A percentile compares a stretch with the other conserved stretches of the same genome.
These are phyloP conservation scores for Peribatodes rhomboidaria DNA, from an alignment of 2,888 invertebrate species.

Conservation along the genomic window DNA sequence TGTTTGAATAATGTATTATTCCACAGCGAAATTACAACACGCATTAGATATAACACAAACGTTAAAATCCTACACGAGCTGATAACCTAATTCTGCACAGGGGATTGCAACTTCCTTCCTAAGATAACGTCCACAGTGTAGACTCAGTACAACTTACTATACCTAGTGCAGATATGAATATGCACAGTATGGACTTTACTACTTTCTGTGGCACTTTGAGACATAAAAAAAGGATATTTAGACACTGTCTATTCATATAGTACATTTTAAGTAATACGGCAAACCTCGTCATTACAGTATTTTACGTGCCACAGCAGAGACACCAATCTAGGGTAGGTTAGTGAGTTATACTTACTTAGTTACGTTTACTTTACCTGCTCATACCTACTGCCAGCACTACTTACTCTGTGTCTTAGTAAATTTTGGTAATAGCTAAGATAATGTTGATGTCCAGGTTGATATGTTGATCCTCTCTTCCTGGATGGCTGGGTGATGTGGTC, in stretches of 20 bases:
- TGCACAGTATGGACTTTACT: neutral
- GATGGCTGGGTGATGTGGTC: constrained; percentile 71
- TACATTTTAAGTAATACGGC: too few species aligned
- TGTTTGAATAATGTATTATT: neutral
- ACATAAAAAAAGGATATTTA: too few species aligned
- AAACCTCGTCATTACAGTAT: neutral
- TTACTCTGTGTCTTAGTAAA: constrained; percentile 11
- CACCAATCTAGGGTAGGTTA: too few species aligned
- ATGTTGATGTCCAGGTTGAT: constrained; percentile 43
- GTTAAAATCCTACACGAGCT: constrained; percentile 26
- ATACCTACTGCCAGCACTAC: neutral
- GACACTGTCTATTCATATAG: neutral
- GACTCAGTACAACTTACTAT: neutral
- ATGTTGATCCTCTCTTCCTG: constrained; percentile 71
- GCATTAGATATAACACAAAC: constrained; percentile 33
- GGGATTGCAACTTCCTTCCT: constrained; percentile 40
- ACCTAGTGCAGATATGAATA: neutral
- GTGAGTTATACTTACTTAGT: too few species aligned
- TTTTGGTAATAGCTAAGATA: constrained; percentile 27
- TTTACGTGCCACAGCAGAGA: too few species aligned
- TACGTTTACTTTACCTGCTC: neutral
- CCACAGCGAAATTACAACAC: constrained; percentile 25
- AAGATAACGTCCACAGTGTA: constrained; percentile 25
- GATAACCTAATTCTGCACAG: constrained; percentile 40
- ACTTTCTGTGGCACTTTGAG: neutral